Percentiles rank a stretch among this genome's conserved stretches.
phyloP scores from a whole-genome alignment of 2,888 invertebrate genomes.

The Lithodes maja region DNA sequence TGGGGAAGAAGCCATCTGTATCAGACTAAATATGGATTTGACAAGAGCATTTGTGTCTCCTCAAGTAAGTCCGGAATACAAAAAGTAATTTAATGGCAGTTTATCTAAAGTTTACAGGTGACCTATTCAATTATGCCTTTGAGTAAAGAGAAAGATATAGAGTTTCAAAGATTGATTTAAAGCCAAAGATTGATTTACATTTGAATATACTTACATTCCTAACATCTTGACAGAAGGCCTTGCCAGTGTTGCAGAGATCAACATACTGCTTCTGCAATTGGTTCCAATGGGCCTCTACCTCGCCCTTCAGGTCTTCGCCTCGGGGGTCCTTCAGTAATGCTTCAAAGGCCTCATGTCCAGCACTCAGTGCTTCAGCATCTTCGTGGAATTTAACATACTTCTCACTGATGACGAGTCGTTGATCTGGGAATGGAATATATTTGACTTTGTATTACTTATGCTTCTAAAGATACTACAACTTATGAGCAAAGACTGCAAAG shows the following conservation, averaged over 20 bases:
- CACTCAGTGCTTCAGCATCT: constrained; percentile 81
- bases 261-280: constrained; percentile 80
- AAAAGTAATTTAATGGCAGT: neutral
- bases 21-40: no score
- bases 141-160: no score
- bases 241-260: constrained; percentile 81
- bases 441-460: no score
- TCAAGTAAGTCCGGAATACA: no score
- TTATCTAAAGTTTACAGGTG: neutral
- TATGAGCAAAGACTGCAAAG: no score
- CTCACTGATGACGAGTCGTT: constrained; percentile 79
- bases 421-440: neutral
- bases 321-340: constrained; percentile 78
- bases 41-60: no score
- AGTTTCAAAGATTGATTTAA: no score
- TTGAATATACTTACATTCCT: constrained; percentile 76
- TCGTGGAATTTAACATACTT: constrained; percentile 84
- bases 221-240: constrained; percentile 81
- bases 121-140: no score
- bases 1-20: no score
- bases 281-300: constrained; percentile 81
- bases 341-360: constrained; percentile 82
- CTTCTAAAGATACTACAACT: no score
- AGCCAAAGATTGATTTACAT: no score
- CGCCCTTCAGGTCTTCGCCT: constrained; percentile 76